Evolutionary conservation across 1,140 invertebrate species (phyloP).

Genomic region (Spodoptera frugiperda): DNA sequence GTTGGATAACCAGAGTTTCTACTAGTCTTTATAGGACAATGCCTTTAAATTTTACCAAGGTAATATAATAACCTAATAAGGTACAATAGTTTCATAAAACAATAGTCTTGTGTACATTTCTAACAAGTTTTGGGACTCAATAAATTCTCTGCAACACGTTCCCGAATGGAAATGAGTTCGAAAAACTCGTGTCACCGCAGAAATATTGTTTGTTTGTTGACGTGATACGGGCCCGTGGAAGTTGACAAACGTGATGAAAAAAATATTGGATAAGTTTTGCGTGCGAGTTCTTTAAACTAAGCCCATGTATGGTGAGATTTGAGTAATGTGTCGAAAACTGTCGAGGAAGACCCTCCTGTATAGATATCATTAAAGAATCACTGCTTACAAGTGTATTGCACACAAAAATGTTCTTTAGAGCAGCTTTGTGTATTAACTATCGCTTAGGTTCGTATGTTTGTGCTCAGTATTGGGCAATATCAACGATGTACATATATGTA

Average conservation of each 20-base stretch:
- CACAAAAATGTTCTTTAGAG: too few species aligned
- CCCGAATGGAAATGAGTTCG: conserved; percentile 71
- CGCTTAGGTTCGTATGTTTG: too few species aligned
- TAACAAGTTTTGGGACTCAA: conserved; percentile 55
- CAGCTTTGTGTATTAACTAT: too few species aligned
- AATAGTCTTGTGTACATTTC: conserved; percentile 61
- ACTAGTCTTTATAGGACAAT: too few species aligned
- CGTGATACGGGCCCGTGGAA: conserved; percentile 63
- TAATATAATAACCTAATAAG: conserved; percentile 49
- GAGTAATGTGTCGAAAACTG: not conserved
- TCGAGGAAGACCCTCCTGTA: not conserved
- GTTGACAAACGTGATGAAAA: conserved; percentile 78
- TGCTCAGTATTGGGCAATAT: too few species aligned
- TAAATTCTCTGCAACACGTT: conserved; percentile 63
- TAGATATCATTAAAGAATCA: not conserved
- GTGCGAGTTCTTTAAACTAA: conserved; percentile 58
- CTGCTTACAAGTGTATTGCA: too few species aligned
- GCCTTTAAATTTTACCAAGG: too few species aligned
- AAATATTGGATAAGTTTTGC: conserved; percentile 80
- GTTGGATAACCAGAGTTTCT: too few species aligned
- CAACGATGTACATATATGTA: too few species aligned
- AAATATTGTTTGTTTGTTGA: conserved; percentile 78
- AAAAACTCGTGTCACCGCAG: conserved; percentile 64
- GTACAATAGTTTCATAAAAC: conserved; percentile 56
- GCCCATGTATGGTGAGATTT: conserved; percentile 33